A percentile compares a stretch with the other conserved stretches of the same genome.
Conservation (phyloP, 1,140 invertebrate genomes). For the Tetragnatha versicolor region DNA sequence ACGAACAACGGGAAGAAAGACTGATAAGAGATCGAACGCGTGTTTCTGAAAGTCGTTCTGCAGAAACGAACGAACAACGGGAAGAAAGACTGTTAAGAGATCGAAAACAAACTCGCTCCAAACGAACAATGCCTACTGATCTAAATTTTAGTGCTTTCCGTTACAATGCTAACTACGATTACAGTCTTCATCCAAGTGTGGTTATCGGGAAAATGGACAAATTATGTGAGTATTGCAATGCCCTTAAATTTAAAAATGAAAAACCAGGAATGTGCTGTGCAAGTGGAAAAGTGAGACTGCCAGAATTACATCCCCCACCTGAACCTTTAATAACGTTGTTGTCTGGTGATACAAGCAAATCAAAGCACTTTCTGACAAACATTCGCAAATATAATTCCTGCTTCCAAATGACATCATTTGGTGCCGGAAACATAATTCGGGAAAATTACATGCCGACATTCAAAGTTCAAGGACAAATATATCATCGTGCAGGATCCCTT, state of each 20-base stretch:
- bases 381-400: constrained; percentile 62
- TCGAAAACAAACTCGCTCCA: too few species aligned
- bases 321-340: constrained; percentile 57
- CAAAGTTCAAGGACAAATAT: constrained; percentile 56
- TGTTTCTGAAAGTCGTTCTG: background rate
- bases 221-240: constrained; percentile 59
- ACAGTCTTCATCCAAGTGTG: background rate
- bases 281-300: constrained; percentile 62
- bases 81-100: background rate
- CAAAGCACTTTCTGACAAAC: constrained; percentile 62
- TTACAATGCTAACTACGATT: background rate
- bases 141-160: background rate
- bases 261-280: constrained; percentile 63
- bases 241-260: constrained; percentile 63
- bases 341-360: constrained; percentile 57
- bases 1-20: too few species aligned
- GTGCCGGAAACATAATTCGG: constrained; percentile 41
- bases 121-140: background rate
- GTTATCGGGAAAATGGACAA: background rate
- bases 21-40: background rate
- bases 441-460: constrained; percentile 45
- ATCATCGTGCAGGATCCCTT: constrained; percentile 50
- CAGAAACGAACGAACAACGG: background rate
- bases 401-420: constrained; percentile 62
- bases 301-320: constrained; percentile 58